Conservation (phyloP, 2,888 invertebrate genomes). For the Diarsia brunnea region DNA sequence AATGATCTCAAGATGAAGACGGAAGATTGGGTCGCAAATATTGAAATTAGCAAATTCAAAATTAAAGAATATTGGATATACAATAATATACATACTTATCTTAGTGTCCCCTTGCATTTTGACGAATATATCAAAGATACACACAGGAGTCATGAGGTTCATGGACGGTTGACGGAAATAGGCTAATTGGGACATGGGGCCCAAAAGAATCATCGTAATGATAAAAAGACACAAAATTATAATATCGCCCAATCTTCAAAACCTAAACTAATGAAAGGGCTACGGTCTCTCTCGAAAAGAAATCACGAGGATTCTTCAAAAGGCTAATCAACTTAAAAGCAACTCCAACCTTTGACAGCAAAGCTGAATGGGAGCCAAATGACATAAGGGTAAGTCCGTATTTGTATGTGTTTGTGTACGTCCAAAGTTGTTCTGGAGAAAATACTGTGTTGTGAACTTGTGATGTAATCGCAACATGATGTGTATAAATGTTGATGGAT, state of each 20-base stretch:
- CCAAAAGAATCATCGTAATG: too few relatives aligned
- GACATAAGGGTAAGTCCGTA: conserved; percentile 65
- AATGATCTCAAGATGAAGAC: neutral
- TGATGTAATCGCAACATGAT: conserved; percentile 38
- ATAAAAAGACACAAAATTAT: neutral
- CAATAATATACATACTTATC: too few relatives aligned
- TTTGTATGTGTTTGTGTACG: conserved; percentile 50
- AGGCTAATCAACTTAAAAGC: conserved; percentile 80
- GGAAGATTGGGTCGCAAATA: neutral
- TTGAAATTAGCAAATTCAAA: neutral
- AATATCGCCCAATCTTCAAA: conserved; percentile 26
- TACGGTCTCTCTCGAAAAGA: conserved; percentile 45
- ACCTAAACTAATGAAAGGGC: conserved; percentile 38
- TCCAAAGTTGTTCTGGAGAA: conserved; percentile 20
- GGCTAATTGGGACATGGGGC: neutral
- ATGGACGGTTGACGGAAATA: neutral
- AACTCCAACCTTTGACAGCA: conserved; percentile 64
- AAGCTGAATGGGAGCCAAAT: conserved; percentile 72
- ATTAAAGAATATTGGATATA: neutral
- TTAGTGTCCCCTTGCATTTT: neutral
- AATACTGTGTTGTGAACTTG: conserved; percentile 29
- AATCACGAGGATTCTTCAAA: conserved; percentile 65
- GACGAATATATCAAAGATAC: too few relatives aligned
- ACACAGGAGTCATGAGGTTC: too few relatives aligned
- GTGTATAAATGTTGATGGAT: too few relatives aligned